Evolutionary conservation across 2,113 vertebrate genomes (phyloP), one percentile per base, ranked within the genome.

Genomic region (Regulus satrapa): DNA sequence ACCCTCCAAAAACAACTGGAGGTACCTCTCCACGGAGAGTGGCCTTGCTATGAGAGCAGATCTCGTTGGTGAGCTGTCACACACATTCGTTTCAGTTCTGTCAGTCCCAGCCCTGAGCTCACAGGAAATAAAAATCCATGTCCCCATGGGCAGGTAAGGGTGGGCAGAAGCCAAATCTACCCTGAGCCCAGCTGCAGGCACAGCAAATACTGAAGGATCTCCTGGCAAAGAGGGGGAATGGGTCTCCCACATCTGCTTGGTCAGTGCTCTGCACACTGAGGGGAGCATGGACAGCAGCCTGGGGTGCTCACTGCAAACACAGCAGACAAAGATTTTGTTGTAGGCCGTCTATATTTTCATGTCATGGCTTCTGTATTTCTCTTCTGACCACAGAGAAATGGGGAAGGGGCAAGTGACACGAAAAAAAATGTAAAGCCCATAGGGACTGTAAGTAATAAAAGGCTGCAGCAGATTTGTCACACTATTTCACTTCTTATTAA

Each of bases 401-500:
- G 15, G 55, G 51, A 87, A 52, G 55, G 43, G 73, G 45, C 24
- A 55, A 77, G 51, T 29, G 54, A 72, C 40, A 43, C 72, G 73
- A n/a, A 26, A 80, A 26, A 80, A 93, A 89, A 79, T 32, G 52
- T 62, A 69, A 92, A 95, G 38, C 83, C 92, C 75, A 76, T 20
- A 43, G 85, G 92, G 94, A 83, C 76, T 88, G 59, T 90, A 77
- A 90, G 72, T 86, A 85, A 94, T 83, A 92, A 95, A 96, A 86
- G 55, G 55, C 88, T 93, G 91, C 51, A 71, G 82, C 72, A 83
- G 88, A 97, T 95, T 94, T 95, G 92, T 94, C 88, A 86, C 91
- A 88, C 63, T 80, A 46, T 86, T 95, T 94, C 88, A 89, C 89
- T 90, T 88, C 94, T 92, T 93, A 84, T 90, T 93, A 94, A 92